Percentiles rank a stretch among this genome's conserved stretches.
Evolutionary conservation across 2,888 invertebrate genomes (phyloP).

Genomic region (Hirtodrosophila histrioides): DNA sequence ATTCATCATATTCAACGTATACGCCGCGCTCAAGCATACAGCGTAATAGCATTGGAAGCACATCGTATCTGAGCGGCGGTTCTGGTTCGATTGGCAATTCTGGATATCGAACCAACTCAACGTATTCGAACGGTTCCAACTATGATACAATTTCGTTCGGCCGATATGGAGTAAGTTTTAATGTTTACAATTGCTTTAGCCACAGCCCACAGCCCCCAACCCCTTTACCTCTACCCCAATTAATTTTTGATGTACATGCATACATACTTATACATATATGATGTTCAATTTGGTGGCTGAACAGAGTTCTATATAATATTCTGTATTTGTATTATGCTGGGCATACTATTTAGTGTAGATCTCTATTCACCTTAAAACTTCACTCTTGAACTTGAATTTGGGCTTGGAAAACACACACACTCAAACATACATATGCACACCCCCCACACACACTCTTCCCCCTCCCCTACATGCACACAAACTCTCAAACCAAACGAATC

Average conservation of each 20-base stretch:
- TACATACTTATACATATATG: conserved; percentile 19
- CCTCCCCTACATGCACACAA: background rate
- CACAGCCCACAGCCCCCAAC: conserved; percentile 19
- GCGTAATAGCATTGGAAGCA: conserved; percentile 61
- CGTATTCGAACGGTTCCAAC: conserved; percentile 76
- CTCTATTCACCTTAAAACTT: conserved; percentile 12
- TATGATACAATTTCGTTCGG: conserved; percentile 83
- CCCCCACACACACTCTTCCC: background rate
- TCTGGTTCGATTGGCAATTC: conserved; percentile 50
- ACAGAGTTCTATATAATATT: conserved; percentile 17
- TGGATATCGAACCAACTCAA: conserved; percentile 81
- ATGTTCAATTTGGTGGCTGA: conserved; percentile 24
- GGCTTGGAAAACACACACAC: conserved; percentile 20
- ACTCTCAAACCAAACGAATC: conserved; percentile 5
- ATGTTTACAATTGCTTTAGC: conserved; percentile 31
- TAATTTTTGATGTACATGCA: conserved; percentile 42
- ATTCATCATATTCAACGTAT: conserved; percentile 73
- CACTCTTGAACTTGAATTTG: conserved; percentile 20
- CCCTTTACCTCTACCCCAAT: background rate
- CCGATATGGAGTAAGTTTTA: conserved; percentile 84
- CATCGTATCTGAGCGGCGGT: conserved; percentile 77
- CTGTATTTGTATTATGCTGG: conserved; percentile 19
- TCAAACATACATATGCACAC: conserved; percentile 7
- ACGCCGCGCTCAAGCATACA: conserved; percentile 75
- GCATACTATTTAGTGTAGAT: conserved; percentile 22